Percentiles rank a stretch among this genome's conserved stretches.
Evolutionary conservation across 1,140 invertebrate genomes (phyloP).

Genomic region (Homarus americanus): DNA sequence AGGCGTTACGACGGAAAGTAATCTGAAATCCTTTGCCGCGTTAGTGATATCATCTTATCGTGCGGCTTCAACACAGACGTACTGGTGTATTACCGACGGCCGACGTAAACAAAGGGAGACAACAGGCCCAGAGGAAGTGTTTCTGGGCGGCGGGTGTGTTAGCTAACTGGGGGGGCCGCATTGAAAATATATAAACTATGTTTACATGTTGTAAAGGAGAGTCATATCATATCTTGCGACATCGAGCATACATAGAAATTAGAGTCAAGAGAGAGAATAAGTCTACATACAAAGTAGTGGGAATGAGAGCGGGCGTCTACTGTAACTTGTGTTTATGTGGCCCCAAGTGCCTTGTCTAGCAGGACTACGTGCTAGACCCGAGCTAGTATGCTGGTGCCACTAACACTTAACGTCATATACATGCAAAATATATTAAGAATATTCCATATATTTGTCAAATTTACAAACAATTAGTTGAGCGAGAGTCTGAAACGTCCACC

Average conservation of each 20-base stretch:
- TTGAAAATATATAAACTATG: background rate
- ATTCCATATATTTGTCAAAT: no score
- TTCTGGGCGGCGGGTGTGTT: background rate
- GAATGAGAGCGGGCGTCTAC: background rate
- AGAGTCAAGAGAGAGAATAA: background rate
- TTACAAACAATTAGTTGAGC: background rate
- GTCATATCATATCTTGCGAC: background rate
- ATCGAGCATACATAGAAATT: background rate
- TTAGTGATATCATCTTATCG: background rate
- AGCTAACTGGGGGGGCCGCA: background rate
- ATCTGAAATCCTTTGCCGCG: background rate
- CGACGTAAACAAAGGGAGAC: background rate
- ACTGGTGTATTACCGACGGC: background rate
- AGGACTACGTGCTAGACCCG: background rate
- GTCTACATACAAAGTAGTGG: slow-evolving; percentile 2
- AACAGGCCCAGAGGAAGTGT: background rate
- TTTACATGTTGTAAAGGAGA: background rate
- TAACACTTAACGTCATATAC: background rate
- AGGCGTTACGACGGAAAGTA: background rate
- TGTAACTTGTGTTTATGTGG: background rate
- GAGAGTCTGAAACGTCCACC: no score
- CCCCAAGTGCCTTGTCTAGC: background rate
- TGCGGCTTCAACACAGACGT: background rate
- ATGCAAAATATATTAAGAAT: background rate
- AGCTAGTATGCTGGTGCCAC: background rate